Percentiles rank a stretch among this genome's conserved stretches.
These are phyloP conservation scores for Psephotus haematonotus DNA, from an alignment of 2,113 vertebrate species.

Conservation along the genomic window DNA sequence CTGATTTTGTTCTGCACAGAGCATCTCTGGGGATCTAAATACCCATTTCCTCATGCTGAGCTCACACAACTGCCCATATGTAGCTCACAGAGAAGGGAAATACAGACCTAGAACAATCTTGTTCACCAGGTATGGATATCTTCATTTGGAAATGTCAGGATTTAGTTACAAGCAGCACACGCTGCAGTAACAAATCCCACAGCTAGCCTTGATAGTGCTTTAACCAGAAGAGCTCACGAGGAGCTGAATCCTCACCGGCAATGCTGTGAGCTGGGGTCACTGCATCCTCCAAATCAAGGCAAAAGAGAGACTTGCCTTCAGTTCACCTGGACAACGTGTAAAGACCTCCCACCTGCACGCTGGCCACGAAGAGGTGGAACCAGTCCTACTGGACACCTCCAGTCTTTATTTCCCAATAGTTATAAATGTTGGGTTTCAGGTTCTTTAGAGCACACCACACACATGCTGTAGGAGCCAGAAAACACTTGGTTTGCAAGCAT, in stretches of 20 bases:
- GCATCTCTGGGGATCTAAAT: slow-evolving; percentile 2
- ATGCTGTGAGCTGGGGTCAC: neutral
- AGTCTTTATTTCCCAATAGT: neutral
- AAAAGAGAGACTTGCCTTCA: neutral
- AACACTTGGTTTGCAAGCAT: neutral
- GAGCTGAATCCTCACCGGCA: neutral
- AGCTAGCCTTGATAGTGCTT: neutral
- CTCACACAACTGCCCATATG: neutral
- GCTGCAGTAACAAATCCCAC: neutral
- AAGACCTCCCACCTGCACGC: neutral
- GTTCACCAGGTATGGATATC: neutral
- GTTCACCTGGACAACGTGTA: neutral
- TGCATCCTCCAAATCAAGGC: neutral
- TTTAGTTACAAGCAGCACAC: neutral
- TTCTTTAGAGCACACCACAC: neutral
- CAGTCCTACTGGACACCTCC: neutral
- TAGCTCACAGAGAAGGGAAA: neutral
- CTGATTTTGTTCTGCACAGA: neutral
- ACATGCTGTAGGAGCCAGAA: neutral
- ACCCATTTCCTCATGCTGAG: neutral
- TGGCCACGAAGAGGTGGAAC: neutral
- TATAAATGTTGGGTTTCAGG: neutral
- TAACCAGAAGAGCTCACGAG: neutral
- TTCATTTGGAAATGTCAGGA: neutral
- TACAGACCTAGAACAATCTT: neutral